Base-by-base conservation (phyloP, 2,888 invertebrate species). In the Dicyrtomina minuta region DNA sequence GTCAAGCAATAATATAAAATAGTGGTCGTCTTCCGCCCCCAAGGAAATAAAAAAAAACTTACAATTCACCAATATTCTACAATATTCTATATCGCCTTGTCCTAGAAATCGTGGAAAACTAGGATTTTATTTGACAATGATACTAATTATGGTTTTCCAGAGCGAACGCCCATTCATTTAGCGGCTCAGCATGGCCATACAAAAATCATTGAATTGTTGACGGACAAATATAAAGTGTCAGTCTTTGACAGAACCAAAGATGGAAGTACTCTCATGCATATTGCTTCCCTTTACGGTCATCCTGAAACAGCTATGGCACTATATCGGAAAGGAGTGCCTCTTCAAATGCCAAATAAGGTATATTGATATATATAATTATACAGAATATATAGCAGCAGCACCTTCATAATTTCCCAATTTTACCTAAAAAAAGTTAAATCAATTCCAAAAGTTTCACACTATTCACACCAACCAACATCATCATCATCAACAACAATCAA, bases 331-430 rank as follows among this genome's bases (percentile, higher is more conserved):
- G 99, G 99, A 13, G 98, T 99, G 44, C 98, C 98, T 77, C 87
- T 99, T 24, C 96, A 97, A 81, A 99, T 99, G 98, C 98, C 99
- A 72, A 99, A 99, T 83, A 99, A 98, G 87, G 90, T 87, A 22
- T 3, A n/a, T 43, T 68, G 13, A 41, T 22, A 12, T 33, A 33
- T 33, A 33, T 33, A 33, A 3, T 8, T 33, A 33, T 33, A 33
- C 33, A 8, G 3, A 5, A 5, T 33, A 33, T 33, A 33, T 33
- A 33, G 4, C 33, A 33, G 33, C 33, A 33, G 3, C 33, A 33
- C 33, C 33, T 33, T 33, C 33, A 33, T 68, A 46, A 44, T n/a
- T 5, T 17, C 41, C 17, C 6, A 33, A 13, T 41, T 8, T n/a
- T 12, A n/a, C n/a, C 41, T 13, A 68, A 62, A 26, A 3, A 46